Evolutionary conservation across 2,888 invertebrate genomes (phyloP).

Genomic region (Carterocephalus palaemon): DNA sequence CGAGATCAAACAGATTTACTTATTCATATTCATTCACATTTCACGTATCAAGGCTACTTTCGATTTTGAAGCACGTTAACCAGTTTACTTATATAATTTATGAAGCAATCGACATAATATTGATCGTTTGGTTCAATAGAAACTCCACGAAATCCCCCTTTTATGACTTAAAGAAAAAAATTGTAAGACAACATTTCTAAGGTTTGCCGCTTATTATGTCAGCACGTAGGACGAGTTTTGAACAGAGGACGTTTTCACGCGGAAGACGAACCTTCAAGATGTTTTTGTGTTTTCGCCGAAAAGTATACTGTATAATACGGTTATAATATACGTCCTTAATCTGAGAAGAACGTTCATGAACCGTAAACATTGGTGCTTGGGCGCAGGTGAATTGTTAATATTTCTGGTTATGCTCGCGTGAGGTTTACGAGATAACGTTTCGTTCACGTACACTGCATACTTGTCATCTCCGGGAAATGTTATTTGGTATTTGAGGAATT

Average conservation of each 20-base stretch:
- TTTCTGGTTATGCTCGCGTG: conserved; percentile 19
- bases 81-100: conserved; percentile 40
- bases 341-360: conserved; percentile 32
- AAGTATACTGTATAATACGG: conserved; percentile 29
- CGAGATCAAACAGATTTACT: too few relatives aligned
- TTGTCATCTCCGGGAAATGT: conserved; percentile 4
- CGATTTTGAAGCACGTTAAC: conserved; percentile 34
- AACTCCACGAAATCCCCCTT: conserved; percentile 39
- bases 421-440: conserved; percentile 15
- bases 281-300: conserved; percentile 46
- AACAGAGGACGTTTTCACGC: background rate
- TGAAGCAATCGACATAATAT: conserved; percentile 44
- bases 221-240: conserved; percentile 36
- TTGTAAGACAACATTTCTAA: conserved; percentile 1
- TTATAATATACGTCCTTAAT: conserved; percentile 36
- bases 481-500: conserved; percentile 11
- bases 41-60: conserved; percentile 10
- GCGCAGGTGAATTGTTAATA: conserved; percentile 26
- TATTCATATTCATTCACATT: too few relatives aligned
- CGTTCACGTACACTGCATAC: conserved; percentile 3
- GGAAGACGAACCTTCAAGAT: conserved; percentile 32
- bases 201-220: conserved; percentile 26
- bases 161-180: conserved; percentile 23
- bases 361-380: conserved; percentile 32
- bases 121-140: conserved; percentile 49